Evolutionary conservation across 23 tunicate genomes (phyloP).

Genomic region (Trididemnum nubilum): DNA sequence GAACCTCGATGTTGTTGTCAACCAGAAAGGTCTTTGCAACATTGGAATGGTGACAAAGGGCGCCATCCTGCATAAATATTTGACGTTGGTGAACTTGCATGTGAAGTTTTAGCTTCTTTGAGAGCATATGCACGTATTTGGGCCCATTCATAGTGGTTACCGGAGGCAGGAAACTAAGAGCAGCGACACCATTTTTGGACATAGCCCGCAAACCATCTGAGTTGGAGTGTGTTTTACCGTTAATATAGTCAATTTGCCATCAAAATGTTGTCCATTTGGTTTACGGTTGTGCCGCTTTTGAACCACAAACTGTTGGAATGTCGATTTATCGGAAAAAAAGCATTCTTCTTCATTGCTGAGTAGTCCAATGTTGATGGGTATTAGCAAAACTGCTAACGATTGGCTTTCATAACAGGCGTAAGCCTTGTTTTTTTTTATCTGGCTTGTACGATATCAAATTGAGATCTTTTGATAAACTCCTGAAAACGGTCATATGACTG

Average conservation of each 20-base stretch:
- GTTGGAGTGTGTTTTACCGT: constrained; percentile 18
- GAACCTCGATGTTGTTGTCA: constrained; percentile 14
- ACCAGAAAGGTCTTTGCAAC: constrained; percentile 4
- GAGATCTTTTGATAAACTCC: constrained; percentile 19
- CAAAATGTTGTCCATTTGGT: constrained; percentile 25
- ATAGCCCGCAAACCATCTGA: constrained; percentile 19
- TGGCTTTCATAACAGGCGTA: constrained; percentile 30
- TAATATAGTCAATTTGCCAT: constrained; percentile 6
- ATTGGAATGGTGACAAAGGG: constrained; percentile 29
- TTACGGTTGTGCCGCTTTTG: constrained; percentile 15
- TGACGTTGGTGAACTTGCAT: constrained; percentile 11
- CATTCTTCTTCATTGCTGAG: constrained; percentile 9
- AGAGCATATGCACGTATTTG: background rate
- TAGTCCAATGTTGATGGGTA: constrained; percentile 17
- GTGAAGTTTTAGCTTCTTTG: constrained; percentile 23
- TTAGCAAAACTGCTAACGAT: constrained; percentile 33
- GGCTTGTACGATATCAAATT: constrained; percentile 28
- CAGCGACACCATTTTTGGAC: background rate
- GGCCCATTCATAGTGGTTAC: constrained; percentile 30
- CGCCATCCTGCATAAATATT: constrained; percentile 32
- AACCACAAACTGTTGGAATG: constrained; percentile 2
- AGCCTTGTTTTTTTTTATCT: constrained; percentile 33
- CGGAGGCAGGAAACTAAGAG: constrained; percentile 23
- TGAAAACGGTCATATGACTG: constrained; percentile 23
- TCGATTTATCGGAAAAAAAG: constrained; percentile 31